Evolutionary conservation across 1,140 invertebrate species (phyloP), one percentile per base, ranked within the genome.

Genomic region (Zaprionus nigranus): DNA sequence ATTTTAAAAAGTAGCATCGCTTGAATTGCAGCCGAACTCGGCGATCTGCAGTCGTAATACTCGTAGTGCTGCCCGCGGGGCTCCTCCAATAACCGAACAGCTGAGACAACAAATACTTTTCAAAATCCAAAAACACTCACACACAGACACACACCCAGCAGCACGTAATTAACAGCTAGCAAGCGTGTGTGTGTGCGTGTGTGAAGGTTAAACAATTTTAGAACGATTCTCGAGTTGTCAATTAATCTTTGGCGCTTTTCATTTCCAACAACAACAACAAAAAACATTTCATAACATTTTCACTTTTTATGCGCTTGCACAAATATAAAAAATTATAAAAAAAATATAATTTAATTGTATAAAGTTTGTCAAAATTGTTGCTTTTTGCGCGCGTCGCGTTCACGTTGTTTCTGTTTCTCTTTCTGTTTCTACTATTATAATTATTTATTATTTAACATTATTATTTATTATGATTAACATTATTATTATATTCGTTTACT

Each of bases 171-270:
- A 73, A 66, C 71, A 54, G 24, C 28, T 59, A 59, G 17, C 34
- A 3, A 53, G 24, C 40, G n/a, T 67, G 51, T 68, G 58, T 57
- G 64, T 68, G 58, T 57, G 64, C 26, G 49, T 56, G 57, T 68
- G 64, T 69, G 65, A 74, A 75, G 72, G 72, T 75, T 75, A 75
- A 74, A 51, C 46, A 75, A 65, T 66, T 74, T 60, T 38, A 62
- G 12, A 68, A 36, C 22, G 61, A 62, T 53, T 61, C 66, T 67
- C 12, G 5, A 59, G 15, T 51, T 40, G 36, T 51, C n/a, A 65
- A 61, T 46, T 17, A 57, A 43, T 53, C 40, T 69, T 70, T 46
- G 34, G 34, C 28, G 11, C 13, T 26, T 36, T 38, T 56, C 22
- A 54, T 54, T 40, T 53, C n/a, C 22, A 54, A 43, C 5, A 13